These are phyloP conservation scores for Brienomyrus brachyistius DNA, from an alignment of 2,113 vertebrate species.

Conservation along the genomic window DNA sequence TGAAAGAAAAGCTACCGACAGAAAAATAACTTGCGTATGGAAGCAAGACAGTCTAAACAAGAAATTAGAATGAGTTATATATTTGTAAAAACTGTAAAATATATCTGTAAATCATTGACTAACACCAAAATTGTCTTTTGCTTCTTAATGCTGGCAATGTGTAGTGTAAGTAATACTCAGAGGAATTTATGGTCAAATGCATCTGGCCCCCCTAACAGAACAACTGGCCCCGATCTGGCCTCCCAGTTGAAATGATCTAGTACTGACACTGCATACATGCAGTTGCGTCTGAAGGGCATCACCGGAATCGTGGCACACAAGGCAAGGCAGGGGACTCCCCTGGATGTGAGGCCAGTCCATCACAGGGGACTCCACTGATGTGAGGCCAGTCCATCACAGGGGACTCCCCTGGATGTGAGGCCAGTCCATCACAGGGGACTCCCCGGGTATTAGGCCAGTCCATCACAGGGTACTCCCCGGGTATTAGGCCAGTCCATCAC, in stretches of 20 bases:
- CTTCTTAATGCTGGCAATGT: background rate
- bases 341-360: background rate
- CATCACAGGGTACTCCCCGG: background rate
- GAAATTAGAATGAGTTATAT: background rate
- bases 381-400: too few species aligned
- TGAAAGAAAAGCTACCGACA: background rate
- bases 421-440: background rate
- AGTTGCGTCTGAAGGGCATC: background rate
- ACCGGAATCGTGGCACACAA: background rate
- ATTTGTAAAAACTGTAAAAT: background rate
- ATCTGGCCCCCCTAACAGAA: background rate
- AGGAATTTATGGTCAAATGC: background rate
- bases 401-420: too few species aligned
- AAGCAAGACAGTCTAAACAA: background rate
- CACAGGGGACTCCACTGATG: background rate
- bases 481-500: background rate
- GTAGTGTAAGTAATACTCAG: background rate
- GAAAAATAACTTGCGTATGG: background rate
- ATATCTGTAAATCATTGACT: background rate
- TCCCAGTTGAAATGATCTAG: background rate
- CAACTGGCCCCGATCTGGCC: too few species aligned
- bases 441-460: background rate
- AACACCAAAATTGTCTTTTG: background rate
- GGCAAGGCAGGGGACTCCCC: background rate
- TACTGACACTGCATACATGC: background rate